A percentile compares a stretch with the other conserved stretches of the same genome.
Evolutionary conservation across 2,797 vertebrate species (phyloP).

Genomic region (Scolopax bukidnonensis): DNA sequence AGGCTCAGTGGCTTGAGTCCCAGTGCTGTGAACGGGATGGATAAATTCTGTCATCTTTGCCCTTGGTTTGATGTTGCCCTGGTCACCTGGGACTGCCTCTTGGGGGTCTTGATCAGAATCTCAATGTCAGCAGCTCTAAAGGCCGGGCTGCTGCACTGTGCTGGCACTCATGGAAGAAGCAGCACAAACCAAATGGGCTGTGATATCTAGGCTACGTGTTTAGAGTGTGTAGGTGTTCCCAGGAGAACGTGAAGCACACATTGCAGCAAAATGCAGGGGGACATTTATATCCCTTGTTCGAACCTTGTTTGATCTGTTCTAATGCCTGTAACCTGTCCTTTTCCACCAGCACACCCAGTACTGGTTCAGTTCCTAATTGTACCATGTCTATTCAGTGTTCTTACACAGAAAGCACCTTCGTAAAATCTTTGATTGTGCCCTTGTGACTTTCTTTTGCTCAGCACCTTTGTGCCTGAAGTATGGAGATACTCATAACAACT

Average conservation of each 20-base stretch:
- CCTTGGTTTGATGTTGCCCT: not conserved
- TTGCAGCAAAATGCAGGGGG: not conserved
- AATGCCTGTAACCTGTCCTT: not conserved
- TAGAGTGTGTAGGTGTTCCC: not conserved
- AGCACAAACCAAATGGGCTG: not conserved
- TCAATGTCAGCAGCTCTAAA: accelerated
- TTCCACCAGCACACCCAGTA: not conserved
- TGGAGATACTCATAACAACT: not conserved
- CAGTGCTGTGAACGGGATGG: not conserved
- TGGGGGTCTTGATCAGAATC: not conserved
- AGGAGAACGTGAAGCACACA: not conserved
- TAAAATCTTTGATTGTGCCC: not conserved
- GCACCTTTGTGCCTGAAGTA: not conserved
- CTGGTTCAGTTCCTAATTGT: not conserved
- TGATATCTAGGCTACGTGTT: not conserved
- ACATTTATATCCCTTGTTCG: not conserved
- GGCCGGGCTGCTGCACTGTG: not conserved
- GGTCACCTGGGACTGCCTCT: not conserved
- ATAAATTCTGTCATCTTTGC: not conserved
- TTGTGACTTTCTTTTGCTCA: not conserved
- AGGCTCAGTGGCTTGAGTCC: not conserved
- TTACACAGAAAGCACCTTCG: not conserved
- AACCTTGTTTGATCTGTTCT: not conserved
- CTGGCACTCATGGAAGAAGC: not conserved
- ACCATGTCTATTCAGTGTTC: not conserved